These are phyloP conservation scores for Hydraecia micacea DNA, from an alignment of 2,888 invertebrate species.

Conservation along the genomic window DNA sequence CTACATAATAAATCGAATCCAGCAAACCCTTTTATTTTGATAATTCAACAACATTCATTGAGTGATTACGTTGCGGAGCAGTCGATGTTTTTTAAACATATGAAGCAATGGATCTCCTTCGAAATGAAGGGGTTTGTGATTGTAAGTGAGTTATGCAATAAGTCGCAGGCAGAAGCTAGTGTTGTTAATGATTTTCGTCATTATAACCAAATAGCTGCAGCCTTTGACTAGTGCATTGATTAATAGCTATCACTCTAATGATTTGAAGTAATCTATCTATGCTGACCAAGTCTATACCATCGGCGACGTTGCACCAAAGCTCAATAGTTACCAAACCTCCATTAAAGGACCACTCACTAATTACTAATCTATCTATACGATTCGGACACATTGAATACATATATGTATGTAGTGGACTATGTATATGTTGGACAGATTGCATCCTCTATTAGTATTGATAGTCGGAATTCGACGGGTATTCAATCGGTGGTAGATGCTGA, in stretches of 20 bases:
- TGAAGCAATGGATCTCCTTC: not conserved
- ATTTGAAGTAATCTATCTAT: not conserved
- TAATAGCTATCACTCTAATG: constrained; percentile 25
- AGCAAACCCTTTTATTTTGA: not conserved
- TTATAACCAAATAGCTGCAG: not conserved
- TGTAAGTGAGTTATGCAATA: no score
- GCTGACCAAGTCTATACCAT: not conserved
- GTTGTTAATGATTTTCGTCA: not conserved
- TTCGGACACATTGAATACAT: constrained; percentile 40
- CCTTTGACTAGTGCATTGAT: constrained; percentile 24
- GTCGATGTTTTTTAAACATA: not conserved
- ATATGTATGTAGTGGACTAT: not conserved
- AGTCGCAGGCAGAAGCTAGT: no score
- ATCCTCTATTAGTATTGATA: constrained; percentile 46
- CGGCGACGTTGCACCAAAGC: constrained; percentile 20
- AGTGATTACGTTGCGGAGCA: not conserved
- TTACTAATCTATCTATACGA: constrained; percentile 54
- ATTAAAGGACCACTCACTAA: constrained; percentile 57
- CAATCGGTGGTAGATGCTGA: not conserved
- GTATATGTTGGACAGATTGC: constrained; percentile 46
- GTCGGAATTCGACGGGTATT: constrained; percentile 14
- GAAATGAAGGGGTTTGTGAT: not conserved
- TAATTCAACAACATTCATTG: not conserved
- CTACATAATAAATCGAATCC: not conserved
- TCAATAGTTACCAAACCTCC: constrained; percentile 37